A percentile compares a stretch with the other conserved stretches of the same genome.
These are phyloP conservation scores for Dolichallabes microphthalmus DNA, from an alignment of 2,113 vertebrate species.

Conservation along the genomic window DNA sequence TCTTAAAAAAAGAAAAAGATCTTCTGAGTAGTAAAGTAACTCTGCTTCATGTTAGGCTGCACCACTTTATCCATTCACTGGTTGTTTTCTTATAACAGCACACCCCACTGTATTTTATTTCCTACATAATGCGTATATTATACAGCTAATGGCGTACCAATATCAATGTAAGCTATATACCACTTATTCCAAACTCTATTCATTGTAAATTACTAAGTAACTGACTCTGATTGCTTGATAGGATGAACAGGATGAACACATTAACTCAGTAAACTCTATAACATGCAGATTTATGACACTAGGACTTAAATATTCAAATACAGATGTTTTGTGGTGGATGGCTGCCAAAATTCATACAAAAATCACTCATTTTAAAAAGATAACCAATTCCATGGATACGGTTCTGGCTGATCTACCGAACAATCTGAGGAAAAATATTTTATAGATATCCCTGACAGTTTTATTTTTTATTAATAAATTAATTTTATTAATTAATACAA, in stretches of 20 bases:
- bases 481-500: not conserved
- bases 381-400: not conserved
- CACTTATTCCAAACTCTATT: not conserved
- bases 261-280: slow-evolving; percentile 6
- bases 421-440: not conserved
- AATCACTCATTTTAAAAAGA: not conserved
- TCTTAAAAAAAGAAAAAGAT: not conserved
- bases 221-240: not conserved
- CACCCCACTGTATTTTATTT: not conserved
- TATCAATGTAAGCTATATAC: not conserved
- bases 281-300: not conserved
- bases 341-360: not conserved
- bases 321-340: too few species aligned
- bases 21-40: not conserved
- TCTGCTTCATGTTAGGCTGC: not conserved
- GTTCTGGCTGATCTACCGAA: not conserved
- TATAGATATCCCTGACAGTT: not conserved
- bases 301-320: not conserved
- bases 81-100: not conserved
- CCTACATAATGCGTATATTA: not conserved
- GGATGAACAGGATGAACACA: not conserved
- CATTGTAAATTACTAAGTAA: not conserved
- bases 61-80: not conserved
- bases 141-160: not conserved
- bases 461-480: too few species aligned